These are phyloP conservation scores for Intellagama lesueurii DNA, from an alignment of 2,797 vertebrate species.

Conservation along the genomic window DNA sequence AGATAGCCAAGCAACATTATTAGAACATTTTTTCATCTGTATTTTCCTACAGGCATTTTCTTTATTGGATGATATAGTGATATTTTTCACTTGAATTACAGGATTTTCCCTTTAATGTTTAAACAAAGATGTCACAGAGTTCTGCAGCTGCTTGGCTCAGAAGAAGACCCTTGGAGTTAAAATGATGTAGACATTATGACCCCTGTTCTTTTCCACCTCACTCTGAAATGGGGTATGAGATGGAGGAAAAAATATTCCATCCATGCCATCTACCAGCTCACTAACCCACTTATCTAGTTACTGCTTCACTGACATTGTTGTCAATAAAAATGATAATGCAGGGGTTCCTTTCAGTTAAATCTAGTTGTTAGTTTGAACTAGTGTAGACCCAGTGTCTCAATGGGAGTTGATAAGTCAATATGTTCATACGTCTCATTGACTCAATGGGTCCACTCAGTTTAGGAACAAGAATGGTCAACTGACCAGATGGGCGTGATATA, in stretches of 20 bases:
- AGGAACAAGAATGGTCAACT: too few relatives aligned
- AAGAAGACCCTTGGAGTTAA: neutral
- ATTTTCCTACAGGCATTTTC: neutral
- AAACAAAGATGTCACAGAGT: neutral
- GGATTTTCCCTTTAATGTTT: neutral
- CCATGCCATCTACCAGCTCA: neutral
- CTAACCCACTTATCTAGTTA: neutral
- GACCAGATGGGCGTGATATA: too few relatives aligned
- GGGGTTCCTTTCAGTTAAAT: too few relatives aligned
- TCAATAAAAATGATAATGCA: neutral
- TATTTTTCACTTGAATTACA: neutral
- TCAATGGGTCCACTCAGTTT: too few relatives aligned
- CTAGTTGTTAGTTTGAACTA: too few relatives aligned
- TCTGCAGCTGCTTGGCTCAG: neutral
- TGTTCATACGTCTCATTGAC: too few relatives aligned
- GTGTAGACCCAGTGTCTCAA: too few relatives aligned
- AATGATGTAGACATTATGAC: neutral
- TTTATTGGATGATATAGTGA: neutral
- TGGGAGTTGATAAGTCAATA: too few relatives aligned
- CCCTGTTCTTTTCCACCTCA: neutral
- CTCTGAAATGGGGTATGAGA: too few relatives aligned
- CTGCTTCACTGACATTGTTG: neutral
- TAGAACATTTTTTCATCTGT: neutral
- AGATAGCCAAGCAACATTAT: neutral
- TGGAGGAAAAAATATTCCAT: neutral